Conservation (phyloP, 2,888 invertebrate species). For the Oligia strigilis region DNA sequence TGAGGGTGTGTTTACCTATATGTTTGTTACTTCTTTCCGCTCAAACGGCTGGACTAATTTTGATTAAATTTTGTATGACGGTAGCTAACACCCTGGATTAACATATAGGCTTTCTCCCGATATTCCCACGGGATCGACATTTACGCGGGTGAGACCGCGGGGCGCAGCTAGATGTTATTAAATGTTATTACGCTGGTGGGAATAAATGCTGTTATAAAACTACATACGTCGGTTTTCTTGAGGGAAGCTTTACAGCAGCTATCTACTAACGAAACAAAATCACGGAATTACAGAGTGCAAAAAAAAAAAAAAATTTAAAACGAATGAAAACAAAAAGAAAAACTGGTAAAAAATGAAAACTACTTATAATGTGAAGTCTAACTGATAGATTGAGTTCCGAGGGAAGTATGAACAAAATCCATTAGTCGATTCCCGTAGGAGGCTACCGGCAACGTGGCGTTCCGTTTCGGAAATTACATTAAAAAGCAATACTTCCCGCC, state of each 20-base stretch:
- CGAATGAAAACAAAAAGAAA: slow-evolving; percentile 33
- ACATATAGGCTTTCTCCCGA: no score
- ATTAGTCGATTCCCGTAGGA: slow-evolving; percentile 84
- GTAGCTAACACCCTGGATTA: no score
- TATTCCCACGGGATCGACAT: no score
- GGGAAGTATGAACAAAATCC: slow-evolving; percentile 86
- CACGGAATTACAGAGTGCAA: not conserved
- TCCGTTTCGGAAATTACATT: slow-evolving; percentile 89
- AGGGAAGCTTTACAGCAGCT: not conserved
- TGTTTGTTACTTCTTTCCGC: no score
- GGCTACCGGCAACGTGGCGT: slow-evolving; percentile 73
- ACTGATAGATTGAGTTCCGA: slow-evolving; percentile 77
- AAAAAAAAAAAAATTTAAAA: slow-evolving; percentile 26
- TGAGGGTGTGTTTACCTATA: no score
- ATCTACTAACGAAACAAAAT: not conserved
- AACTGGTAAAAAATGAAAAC: slow-evolving; percentile 56
- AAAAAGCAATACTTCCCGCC: slow-evolving; percentile 87
- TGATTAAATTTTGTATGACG: no score
- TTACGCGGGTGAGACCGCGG: no score
- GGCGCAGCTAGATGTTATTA: no score
- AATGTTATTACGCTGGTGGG: not conserved
- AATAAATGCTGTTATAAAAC: not conserved
- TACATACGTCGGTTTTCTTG: not conserved
- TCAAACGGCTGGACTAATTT: no score
- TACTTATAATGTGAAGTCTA: slow-evolving; percentile 69